Conservation (phyloP, 2,797 vertebrate genomes). For the Hafferia zeledoni region DNA sequence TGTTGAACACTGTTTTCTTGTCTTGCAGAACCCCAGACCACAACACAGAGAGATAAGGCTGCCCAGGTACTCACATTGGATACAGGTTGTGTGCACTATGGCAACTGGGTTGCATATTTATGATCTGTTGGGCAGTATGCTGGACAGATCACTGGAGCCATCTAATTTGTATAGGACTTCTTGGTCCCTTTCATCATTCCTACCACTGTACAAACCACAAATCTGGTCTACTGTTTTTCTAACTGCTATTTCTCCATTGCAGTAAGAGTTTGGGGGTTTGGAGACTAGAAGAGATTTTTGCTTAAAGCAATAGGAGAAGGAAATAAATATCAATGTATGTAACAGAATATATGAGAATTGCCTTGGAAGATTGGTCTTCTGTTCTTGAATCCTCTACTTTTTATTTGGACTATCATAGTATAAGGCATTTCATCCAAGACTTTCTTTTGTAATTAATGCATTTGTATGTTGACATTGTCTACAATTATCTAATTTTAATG, state of each 20-base stretch:
- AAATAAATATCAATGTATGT: not conserved
- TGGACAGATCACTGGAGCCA: not conserved
- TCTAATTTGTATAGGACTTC: not conserved
- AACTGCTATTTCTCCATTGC: not conserved
- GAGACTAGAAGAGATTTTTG: not conserved
- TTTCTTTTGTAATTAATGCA: not conserved
- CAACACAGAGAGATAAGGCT: rapidly evolving
- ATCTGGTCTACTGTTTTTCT: not conserved
- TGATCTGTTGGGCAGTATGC: not conserved
- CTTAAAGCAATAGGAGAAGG: not conserved
- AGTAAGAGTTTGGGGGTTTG: not conserved
- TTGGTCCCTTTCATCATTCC: not conserved
- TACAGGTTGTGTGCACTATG: rapidly evolving
- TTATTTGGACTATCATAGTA: not conserved
- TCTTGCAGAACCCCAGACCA: not conserved
- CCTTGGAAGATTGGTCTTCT: not conserved
- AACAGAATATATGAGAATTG: not conserved
- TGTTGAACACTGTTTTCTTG: not conserved
- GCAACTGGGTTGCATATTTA: not conserved
- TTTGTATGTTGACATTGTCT: not conserved
- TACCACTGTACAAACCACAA: not conserved
- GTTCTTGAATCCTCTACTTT: not conserved
- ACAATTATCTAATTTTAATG: not conserved
- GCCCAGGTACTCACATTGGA: rapidly evolving
- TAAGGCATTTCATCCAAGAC: not conserved